phyloP scores from a whole-genome alignment of 2,888 invertebrate species.

The Proisotoma minuta region DNA sequence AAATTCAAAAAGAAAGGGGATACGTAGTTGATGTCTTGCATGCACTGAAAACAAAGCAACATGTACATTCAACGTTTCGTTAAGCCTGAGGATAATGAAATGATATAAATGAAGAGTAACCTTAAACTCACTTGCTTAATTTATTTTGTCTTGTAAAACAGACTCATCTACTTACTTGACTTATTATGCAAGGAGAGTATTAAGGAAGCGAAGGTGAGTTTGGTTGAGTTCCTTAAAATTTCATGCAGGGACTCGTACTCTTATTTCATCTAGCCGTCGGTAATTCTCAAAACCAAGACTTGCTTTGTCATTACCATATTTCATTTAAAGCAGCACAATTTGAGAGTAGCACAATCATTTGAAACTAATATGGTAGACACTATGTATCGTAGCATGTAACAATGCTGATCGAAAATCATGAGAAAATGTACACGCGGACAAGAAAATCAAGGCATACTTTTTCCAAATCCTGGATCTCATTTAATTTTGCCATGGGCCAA shows the following conservation, averaged over 20 bases:
- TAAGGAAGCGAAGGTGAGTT: neutral
- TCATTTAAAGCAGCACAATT: neutral
- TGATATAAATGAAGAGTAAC: too few species aligned
- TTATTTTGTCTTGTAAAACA: neutral
- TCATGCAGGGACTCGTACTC: neutral
- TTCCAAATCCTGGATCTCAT: neutral
- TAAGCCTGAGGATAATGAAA: too few species aligned
- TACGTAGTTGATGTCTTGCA: neutral
- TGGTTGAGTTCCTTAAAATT: neutral
- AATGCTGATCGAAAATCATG: neutral
- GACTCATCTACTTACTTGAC: neutral
- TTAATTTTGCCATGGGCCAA: conserved; percentile 4
- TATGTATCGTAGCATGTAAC: neutral
- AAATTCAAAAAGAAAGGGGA: neutral
- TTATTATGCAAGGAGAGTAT: neutral
- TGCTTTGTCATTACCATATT: conserved; percentile 2
- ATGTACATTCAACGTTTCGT: conserved; percentile 1
- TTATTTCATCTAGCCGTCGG: neutral
- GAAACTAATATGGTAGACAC: neutral
- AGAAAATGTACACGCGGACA: neutral
- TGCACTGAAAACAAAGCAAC: conserved; percentile 1
- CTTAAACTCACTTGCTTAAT: conserved; percentile 1
- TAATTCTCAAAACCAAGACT: neutral
- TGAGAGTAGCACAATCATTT: too few species aligned
- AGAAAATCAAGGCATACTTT: neutral